A percentile compares a stretch with the other conserved stretches of the same genome.
Evolutionary conservation across 2,888 invertebrate genomes (phyloP).

Genomic region (Heptascelio sp.): DNA sequence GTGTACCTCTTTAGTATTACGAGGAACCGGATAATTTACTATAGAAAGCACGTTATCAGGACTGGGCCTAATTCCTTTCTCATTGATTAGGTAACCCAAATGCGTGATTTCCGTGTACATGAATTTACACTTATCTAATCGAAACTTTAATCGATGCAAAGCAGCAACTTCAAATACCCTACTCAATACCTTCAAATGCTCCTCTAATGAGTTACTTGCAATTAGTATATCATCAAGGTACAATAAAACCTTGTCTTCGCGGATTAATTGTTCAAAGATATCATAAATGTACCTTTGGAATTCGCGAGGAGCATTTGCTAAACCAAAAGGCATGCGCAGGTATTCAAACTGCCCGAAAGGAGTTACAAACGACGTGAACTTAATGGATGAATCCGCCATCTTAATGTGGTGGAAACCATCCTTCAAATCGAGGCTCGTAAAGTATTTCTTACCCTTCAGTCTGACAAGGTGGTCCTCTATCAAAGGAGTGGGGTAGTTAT

Average conservation of each 20-base stretch:
- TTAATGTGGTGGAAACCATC: slow-evolving; percentile 8
- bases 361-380: slow-evolving; percentile 8
- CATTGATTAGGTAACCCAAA: slow-evolving; percentile 9
- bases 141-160: neutral
- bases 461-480: slow-evolving; percentile 9
- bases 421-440: slow-evolving; percentile 1
- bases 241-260: neutral
- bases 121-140: slow-evolving; percentile 17
- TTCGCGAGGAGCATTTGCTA: slow-evolving; percentile 9
- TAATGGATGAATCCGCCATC: neutral
- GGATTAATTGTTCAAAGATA: neutral
- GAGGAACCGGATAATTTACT: slow-evolving; percentile 3
- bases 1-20: slow-evolving; percentile 5
- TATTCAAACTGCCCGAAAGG: slow-evolving; percentile 11
- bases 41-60: neutral
- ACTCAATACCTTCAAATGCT: neutral
- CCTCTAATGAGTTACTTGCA: neutral
- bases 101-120: neutral
- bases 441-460: neutral
- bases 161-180: neutral
- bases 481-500: slow-evolving; percentile 15
- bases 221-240: neutral
- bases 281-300: neutral
- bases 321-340: slow-evolving; percentile 1
- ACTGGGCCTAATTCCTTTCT: slow-evolving; percentile 1